Evolutionary conservation across 2,797 vertebrate genomes (phyloP).

Genomic region (Erpetoichthys calabaricus): DNA sequence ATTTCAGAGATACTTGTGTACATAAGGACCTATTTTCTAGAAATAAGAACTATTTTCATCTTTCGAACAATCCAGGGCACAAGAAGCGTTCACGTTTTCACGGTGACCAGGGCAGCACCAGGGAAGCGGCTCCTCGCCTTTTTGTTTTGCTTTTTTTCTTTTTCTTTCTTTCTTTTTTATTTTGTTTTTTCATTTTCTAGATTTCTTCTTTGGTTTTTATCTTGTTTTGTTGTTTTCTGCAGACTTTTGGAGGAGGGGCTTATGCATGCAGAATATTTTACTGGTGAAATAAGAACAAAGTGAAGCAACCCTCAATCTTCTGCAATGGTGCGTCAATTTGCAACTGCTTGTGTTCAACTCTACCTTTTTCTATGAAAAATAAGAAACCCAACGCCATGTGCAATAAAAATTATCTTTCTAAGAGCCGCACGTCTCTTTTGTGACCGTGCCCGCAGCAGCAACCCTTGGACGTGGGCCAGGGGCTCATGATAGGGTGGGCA

Average conservation of each 20-base stretch:
- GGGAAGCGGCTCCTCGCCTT: constrained; percentile 18
- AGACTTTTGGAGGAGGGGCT: constrained; percentile 59
- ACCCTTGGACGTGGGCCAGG: no score
- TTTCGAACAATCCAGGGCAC: constrained; percentile 83
- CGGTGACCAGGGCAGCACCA: background rate
- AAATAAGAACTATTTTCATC: constrained; percentile 99
- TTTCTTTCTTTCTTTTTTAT: constrained; percentile 32
- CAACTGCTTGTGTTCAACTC: constrained; percentile 96
- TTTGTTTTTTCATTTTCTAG: constrained; percentile 28
- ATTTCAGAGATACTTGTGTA: constrained; percentile 76
- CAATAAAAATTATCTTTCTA: constrained; percentile 99
- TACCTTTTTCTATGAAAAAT: constrained; percentile 95
- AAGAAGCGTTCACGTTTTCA: constrained; percentile 32
- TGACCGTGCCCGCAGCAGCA: background rate
- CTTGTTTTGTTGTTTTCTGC: constrained; percentile 51
- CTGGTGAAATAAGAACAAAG: constrained; percentile 65
- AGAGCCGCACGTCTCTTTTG: constrained; percentile 18
- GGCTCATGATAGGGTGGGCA: no score
- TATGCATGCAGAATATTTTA: constrained; percentile 87
- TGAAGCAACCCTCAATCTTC: constrained; percentile 48
- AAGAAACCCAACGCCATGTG: constrained; percentile 88
- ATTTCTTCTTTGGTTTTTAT: constrained; percentile 53
- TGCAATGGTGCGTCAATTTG: constrained; percentile 83
- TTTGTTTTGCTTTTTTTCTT: constrained; percentile 17
- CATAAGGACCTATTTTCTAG: constrained; percentile 95